Evolutionary conservation across 2,113 vertebrate genomes (phyloP).

Genomic region (Sinocyclocheilus maitianheensis): DNA sequence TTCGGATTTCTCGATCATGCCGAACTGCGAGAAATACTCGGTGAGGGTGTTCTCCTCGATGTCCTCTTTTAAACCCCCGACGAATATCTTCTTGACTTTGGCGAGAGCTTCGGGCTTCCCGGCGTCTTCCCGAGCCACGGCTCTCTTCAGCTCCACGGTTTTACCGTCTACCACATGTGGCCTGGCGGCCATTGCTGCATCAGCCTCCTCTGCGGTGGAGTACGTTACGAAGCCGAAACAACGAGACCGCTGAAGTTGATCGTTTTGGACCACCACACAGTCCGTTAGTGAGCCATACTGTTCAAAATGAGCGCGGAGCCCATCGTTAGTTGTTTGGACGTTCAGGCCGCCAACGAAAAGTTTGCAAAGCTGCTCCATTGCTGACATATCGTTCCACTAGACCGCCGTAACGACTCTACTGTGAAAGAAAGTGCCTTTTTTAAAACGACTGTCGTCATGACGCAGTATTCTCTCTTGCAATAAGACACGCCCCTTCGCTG

Average conservation of each 20-base stretch:
- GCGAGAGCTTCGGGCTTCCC: slow-evolving; percentile 86
- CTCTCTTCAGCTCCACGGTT: slow-evolving; percentile 88
- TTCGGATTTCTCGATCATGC: slow-evolving; percentile 91
- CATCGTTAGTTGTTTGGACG: slow-evolving; percentile 93
- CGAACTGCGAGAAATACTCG: slow-evolving; percentile 91
- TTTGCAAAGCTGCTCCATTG: slow-evolving; percentile 89
- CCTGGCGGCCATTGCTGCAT: slow-evolving; percentile 86
- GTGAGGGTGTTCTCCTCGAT: slow-evolving; percentile 87
- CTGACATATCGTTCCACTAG: neutral
- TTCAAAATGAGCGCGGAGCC: slow-evolving; percentile 92
- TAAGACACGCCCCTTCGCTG: slow-evolving; percentile 1
- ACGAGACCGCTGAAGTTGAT: slow-evolving; percentile 85
- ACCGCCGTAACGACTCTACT: neutral
- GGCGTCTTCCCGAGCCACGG: slow-evolving; percentile 86
- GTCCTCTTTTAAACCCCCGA: slow-evolving; percentile 93
- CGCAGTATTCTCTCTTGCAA: neutral
- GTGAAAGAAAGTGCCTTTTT: slow-evolving; percentile 1
- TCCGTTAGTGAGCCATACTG: slow-evolving; percentile 85
- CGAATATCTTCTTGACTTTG: slow-evolving; percentile 97
- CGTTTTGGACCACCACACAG: slow-evolving; percentile 86
- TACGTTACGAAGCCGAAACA: slow-evolving; percentile 87
- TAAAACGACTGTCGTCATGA: slow-evolving; percentile 29
- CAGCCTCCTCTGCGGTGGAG: slow-evolving; percentile 82
- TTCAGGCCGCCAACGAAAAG: slow-evolving; percentile 97
- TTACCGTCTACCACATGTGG: slow-evolving; percentile 86